phyloP scores from a whole-genome alignment of 2,797 vertebrate genomes.

The Threskiornis aethiopicus region DNA sequence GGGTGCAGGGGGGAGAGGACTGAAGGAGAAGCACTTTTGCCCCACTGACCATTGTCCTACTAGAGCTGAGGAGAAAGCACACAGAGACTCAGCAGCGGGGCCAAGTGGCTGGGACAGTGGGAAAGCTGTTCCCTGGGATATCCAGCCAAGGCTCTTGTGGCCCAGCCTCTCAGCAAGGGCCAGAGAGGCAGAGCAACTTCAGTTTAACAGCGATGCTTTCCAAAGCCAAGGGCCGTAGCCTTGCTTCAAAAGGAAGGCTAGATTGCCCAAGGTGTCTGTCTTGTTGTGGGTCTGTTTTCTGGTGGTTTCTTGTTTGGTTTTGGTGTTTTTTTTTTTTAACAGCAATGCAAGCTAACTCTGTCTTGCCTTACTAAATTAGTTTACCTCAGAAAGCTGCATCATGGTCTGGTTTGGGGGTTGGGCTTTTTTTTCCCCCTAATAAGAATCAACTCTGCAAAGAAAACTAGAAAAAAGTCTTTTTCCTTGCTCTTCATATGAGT shows the following conservation, averaged over 20 bases:
- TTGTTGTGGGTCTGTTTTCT: neutral
- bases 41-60: accelerated
- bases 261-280: too few species aligned
- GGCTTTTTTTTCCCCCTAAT: neutral
- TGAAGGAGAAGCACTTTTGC: neutral
- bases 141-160: neutral
- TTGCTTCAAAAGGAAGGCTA: neutral
- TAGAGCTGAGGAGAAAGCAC: neutral
- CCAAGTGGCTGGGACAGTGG: accelerated
- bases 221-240: neutral
- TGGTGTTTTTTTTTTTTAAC: neutral
- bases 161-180: neutral
- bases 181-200: neutral
- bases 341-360: neutral
- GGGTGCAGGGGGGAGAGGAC: neutral
- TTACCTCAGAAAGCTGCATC: neutral
- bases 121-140: neutral
- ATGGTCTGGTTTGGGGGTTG: neutral
- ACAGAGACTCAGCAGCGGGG: too few species aligned
- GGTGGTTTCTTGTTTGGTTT: neutral
- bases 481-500: neutral
- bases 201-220: neutral
- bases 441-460: neutral
- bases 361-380: neutral
- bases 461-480: neutral